Evolutionary conservation across 2,797 vertebrate genomes (phyloP), one percentile per base, ranked within the genome.

Genomic region (Astyanax mexicanus): DNA sequence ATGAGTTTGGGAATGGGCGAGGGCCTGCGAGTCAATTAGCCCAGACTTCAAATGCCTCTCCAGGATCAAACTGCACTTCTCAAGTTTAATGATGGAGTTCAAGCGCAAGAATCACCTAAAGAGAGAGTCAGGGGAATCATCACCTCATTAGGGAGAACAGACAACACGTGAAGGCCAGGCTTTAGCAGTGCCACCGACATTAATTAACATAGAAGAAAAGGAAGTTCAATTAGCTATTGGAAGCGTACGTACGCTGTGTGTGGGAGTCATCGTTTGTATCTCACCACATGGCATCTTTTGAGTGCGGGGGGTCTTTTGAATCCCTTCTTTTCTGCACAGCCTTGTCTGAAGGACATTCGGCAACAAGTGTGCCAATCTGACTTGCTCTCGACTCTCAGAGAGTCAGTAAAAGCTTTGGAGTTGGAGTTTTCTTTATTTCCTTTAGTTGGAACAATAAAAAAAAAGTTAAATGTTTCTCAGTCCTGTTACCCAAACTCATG

Each of bases 81-180:
- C 57, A 29, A n/a, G 15, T 62, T 52, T 64, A 70, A 51, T 58
- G 57, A 71, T 62, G 25, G 47, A 69, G 44, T 67, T 67, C 64
- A 67, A 47, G 44, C 64, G 12, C 21, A 32, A 49, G 64, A 67
- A 17, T 44, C 64, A n/a, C 44, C 64, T 47, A n/a, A n/a, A 65
- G 44, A 65, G 40, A 65, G 15, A 23, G 58, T 38, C 58, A 38
- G 37, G 35, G 11, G 58, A 38, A 49, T 67, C 25, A 67, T 49
- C 44, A 49, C 64, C 64, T 67, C 27, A 10, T 67, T 67, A 67
- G 25, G 10, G 23, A 45, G 64, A 32, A 67, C 64, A 49, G 25
- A 32, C 62, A 66, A 47, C 23, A 45, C 6, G 47, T 17, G 23
- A 47, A 66, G 27, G 4, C 13, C 25, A 65, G 62, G 1, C 17